These are phyloP conservation scores for Anguilla megastoma DNA, from an alignment of 2,797 vertebrate species.

Conservation along the genomic window DNA sequence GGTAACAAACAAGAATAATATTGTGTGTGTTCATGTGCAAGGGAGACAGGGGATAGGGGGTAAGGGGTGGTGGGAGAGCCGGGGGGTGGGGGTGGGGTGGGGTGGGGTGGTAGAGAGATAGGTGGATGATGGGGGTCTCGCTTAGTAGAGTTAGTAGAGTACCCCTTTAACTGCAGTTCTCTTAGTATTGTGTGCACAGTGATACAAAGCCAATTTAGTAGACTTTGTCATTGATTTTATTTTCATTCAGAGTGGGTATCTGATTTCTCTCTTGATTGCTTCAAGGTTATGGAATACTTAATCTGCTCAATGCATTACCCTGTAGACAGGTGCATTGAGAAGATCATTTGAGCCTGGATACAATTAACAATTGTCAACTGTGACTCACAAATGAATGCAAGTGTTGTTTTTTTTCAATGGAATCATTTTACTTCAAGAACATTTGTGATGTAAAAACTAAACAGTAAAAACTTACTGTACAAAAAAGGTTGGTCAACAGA, in stretches of 20 bases:
- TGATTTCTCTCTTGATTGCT: constrained; percentile 29
- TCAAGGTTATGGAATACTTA: constrained; percentile 32
- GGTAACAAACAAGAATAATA: neutral
- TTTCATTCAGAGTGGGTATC: constrained; percentile 10
- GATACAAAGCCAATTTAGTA: neutral
- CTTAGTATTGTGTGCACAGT: neutral
- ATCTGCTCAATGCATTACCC: constrained; percentile 42
- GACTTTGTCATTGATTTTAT: neutral
- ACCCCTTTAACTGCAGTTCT: neutral
- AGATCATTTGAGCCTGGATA: neutral
- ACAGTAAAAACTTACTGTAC: neutral
- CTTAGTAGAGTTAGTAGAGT: neutral
- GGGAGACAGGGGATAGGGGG: no score
- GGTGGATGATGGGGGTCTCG: no score
- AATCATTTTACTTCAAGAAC: neutral
- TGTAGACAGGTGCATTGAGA: neutral
- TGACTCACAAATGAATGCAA: neutral
- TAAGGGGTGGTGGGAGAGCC: no score
- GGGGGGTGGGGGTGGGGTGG: no score
- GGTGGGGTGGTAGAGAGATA: no score
- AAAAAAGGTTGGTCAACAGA: neutral
- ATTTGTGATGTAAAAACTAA: neutral
- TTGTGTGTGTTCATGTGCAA: neutral
- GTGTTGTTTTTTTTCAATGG: neutral
- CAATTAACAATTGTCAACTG: neutral